Evolutionary conservation across 2,797 vertebrate species (phyloP).

Genomic region (Poeciliopsis presidionis): DNA sequence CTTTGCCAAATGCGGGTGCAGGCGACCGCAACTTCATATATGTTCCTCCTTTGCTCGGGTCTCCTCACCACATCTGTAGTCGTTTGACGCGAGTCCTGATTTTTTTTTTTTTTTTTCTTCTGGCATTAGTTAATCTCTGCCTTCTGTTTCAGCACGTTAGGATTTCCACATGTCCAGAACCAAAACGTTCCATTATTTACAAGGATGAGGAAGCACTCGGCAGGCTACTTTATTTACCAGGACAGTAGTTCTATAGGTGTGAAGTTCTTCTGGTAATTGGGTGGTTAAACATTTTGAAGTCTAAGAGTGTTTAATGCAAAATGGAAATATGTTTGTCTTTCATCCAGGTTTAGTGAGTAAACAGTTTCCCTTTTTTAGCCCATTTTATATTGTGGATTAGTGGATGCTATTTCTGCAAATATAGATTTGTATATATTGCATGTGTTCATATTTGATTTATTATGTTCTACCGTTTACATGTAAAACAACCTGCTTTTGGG

Average conservation of each 20-base stretch:
- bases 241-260: slow-evolving; percentile 13
- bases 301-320: slow-evolving; percentile 29
- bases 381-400: not conserved
- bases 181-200: slow-evolving; percentile 26
- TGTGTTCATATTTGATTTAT: not conserved
- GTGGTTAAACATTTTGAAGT: slow-evolving; percentile 21
- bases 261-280: slow-evolving; percentile 19
- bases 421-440: not conserved
- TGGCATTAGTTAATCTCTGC: slow-evolving; percentile 38
- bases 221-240: slow-evolving; percentile 39
- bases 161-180: slow-evolving; percentile 30
- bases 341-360: not conserved
- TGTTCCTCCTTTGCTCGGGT: slow-evolving; percentile 46
- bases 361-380: not conserved
- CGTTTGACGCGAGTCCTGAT: slow-evolving; percentile 40
- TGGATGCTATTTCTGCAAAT: not conserved
- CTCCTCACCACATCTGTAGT: slow-evolving; percentile 57
- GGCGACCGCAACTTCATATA: slow-evolving; percentile 43
- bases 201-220: slow-evolving; percentile 25
- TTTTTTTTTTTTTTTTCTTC: slow-evolving; percentile 53
- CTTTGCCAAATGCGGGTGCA: slow-evolving; percentile 42
- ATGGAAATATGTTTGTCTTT: slow-evolving; percentile 27
- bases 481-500: not conserved
- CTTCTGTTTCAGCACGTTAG: slow-evolving; percentile 36
- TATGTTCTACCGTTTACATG: not conserved